Base-by-base conservation (phyloP, 2,113 vertebrate genomes). In the Solea senegalensis region DNA sequence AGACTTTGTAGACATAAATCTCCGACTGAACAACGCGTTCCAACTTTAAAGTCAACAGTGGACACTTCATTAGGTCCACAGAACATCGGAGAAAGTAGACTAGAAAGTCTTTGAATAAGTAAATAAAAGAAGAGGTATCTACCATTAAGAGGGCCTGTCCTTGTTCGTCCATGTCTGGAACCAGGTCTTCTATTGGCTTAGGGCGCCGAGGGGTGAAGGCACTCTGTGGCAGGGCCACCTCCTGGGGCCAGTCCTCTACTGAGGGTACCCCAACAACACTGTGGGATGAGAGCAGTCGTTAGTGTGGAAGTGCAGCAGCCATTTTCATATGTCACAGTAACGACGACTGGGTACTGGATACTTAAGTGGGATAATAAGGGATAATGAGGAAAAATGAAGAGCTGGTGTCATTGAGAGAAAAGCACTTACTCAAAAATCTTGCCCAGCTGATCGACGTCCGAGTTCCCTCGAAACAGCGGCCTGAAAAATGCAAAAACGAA, bases 381-480 rank as follows among this genome's bases (percentile, higher is more conserved):
- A 21, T 21, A 21, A 21, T 21, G 21, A 21, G 21, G 21, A 21
- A 21, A 21, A 1, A 21, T 21, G 21, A 21, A 21, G 21, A 21
- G 21, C 21, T 21, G 21, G 21, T 21, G 21, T 21, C 21, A 21
- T 1, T 21, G 21, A 21, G 21, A 21, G 21, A 21, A 21, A 21
- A 21, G 7, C 1, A 98, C 97, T 98, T 92, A 99, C 97, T 99
- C 97, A 90, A 99, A 96, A 86, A 99, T 98, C 93, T 98, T 99
- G 89, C 97, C 97, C 90, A 99, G 94, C 76, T 99, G 97, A 94
- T 99, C 97, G 72, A 98, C 96, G 92, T 99, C 97, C 50, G 97
- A 99, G 89, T 95, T 98, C 85, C 97, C 97, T 89, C 96, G 95
- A 92, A 99, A 98, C 78, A 99, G 95, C 48, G 97, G 96, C 89